These are phyloP conservation scores for Pavo muticus DNA, from an alignment of 2,113 vertebrate species.

Conservation along the genomic window DNA sequence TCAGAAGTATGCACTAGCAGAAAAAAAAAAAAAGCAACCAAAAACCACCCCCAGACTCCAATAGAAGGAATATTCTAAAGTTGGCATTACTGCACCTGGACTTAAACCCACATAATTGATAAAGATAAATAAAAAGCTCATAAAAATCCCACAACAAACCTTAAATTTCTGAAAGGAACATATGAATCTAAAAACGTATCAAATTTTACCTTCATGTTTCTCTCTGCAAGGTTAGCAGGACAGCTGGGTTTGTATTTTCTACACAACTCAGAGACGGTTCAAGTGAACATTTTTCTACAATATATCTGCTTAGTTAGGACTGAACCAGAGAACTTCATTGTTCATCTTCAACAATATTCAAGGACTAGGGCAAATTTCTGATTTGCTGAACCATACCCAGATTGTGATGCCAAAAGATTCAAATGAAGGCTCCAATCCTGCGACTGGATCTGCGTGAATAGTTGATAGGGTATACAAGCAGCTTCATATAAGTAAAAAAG, in stretches of 20 bases:
- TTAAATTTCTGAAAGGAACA: neutral
- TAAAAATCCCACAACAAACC: neutral
- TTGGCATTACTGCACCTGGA: neutral
- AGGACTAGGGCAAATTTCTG: slow-evolving; percentile 3
- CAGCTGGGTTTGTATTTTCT: neutral
- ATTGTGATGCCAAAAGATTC: slow-evolving; percentile 40
- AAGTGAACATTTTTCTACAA: slow-evolving; percentile 2
- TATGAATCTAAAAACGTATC: neutral
- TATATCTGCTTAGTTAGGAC: neutral
- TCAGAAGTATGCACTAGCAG: neutral
- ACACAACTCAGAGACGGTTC: neutral
- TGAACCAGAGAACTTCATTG: neutral
- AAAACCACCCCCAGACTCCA: neutral
- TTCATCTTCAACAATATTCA: slow-evolving; percentile 6
- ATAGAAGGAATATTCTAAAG: neutral
- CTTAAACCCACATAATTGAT: neutral
- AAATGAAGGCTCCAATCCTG: slow-evolving; percentile 68
- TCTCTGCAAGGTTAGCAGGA: slow-evolving; percentile 6
- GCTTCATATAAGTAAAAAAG: slow-evolving; percentile 11
- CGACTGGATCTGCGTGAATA: slow-evolving; percentile 52
- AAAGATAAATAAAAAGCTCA: neutral
- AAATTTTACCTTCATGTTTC: slow-evolving; percentile 19
- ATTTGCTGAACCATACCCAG: slow-evolving; percentile 38
- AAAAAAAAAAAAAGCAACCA: neutral
- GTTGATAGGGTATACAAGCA: slow-evolving; percentile 46